Base-by-base conservation (phyloP, 2,113 vertebrate species). In the Prionailurus viverrinus region DNA sequence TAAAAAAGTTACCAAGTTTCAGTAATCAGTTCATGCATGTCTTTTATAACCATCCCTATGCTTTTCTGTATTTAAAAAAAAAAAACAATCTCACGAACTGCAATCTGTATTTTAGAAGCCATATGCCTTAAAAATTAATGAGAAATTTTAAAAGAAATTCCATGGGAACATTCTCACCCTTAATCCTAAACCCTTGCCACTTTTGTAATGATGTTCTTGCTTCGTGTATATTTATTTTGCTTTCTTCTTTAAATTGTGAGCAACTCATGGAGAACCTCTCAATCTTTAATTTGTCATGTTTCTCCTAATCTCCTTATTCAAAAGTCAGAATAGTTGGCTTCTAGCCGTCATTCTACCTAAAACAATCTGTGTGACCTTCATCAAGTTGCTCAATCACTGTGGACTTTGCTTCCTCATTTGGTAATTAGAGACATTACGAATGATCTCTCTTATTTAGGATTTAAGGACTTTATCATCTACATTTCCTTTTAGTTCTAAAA, bases 401-500 rank as follows among this genome's bases (percentile, higher is more conserved):
- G 27, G 16, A 73, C 5, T 82, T 71, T 19, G 11, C 36, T 74
- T 73, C 36, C 27, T 51, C 29, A 9, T 36, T 78, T n/a, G 23
- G 71, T 81, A 84, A 85, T 33, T 12, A 41, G 79, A 90, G 31
- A 41, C 1, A 23, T 3, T 45, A 9, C 3, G n/a, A 71, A 73
- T 80, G 16, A 63, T 65, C 19, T 63, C 10, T 5, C 27, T 74
- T 48, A 53, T 39, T 80, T 91, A 93, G 89, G 48, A 82, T 58
- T 84, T 69, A 84, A 96, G 14, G 13, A 23, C 25, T 66, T 89
- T 36, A 66, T 69, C 61, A 53, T 91, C n/a, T 66, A 12, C 12
- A 55, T 86, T 92, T 95, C 29, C 36, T 96, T 94, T 92, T 48
- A n/a, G 5, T 71, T 95, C 63, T 73, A 25, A 97, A 94, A 55